phyloP scores from a whole-genome alignment of 2,888 invertebrate species.

The Drosophila infuscata region DNA sequence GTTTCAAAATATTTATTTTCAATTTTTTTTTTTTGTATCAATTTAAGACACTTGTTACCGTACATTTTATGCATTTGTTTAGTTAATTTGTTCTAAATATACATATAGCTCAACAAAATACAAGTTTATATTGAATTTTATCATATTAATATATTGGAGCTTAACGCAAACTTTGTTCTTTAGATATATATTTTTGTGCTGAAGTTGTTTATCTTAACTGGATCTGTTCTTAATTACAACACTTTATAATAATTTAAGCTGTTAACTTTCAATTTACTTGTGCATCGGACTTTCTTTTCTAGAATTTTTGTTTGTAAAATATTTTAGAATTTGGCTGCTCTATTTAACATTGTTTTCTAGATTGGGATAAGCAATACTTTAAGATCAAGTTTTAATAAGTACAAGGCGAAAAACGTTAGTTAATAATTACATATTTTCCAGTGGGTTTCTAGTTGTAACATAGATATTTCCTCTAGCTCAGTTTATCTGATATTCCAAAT shows the following conservation, averaged over 20 bases:
- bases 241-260: neutral
- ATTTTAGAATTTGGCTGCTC: neutral
- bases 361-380: neutral
- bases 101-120: conserved; percentile 21
- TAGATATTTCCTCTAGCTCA: neutral
- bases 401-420: neutral
- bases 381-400: conserved; percentile 7
- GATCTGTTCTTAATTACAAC: conserved; percentile 6
- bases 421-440: conserved; percentile 5
- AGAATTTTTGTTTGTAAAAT: neutral
- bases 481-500: neutral
- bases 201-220: conserved; percentile 7
- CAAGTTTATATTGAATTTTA: neutral
- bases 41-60: conserved; percentile 37
- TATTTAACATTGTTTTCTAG: neutral
- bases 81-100: conserved; percentile 14
- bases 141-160: conserved; percentile 2
- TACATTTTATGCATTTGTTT: conserved; percentile 31
- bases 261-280: conserved; percentile 12
- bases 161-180: conserved; percentile 17
- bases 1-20: conserved; percentile 27
- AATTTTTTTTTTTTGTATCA: conserved; percentile 3
- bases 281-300: conserved; percentile 4
- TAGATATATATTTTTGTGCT: conserved; percentile 7
- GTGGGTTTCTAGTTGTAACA: neutral